Percentiles rank a stretch among this genome's conserved stretches.
phyloP scores from a whole-genome alignment of 2,797 vertebrate genomes.

The Epinephelus awoara region DNA sequence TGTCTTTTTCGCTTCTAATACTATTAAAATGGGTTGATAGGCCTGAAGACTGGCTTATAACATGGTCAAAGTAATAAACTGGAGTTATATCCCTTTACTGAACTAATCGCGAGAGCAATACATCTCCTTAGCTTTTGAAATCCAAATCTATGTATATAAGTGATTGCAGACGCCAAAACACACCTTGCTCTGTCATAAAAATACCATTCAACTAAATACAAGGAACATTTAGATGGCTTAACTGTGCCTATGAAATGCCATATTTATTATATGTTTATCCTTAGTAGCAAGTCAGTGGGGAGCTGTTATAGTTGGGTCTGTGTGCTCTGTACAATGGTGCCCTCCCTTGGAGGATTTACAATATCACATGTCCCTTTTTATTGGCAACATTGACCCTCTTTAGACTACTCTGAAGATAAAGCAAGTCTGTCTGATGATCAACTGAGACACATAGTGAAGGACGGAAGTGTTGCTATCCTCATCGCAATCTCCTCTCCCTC shows the following conservation, averaged over 20 bases:
- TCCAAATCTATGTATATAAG: background rate
- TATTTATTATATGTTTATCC: background rate
- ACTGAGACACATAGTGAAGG: too few relatives aligned
- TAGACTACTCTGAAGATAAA: background rate
- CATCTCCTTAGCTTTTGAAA: background rate
- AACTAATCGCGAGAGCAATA: background rate
- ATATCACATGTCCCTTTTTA: background rate
- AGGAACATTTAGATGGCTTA: too few relatives aligned
- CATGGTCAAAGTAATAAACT: background rate
- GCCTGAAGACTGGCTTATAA: background rate
- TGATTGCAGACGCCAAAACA: background rate
- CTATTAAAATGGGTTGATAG: background rate
- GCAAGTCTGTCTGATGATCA: background rate
- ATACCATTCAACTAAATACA: background rate
- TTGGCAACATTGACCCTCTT: background rate
- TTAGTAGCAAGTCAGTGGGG: background rate
- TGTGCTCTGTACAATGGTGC: conserved; percentile 44
- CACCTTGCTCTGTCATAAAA: background rate
- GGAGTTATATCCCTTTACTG: background rate
- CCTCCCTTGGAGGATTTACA: conserved; percentile 54
- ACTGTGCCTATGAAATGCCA: background rate
- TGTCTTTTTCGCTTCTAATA: background rate
- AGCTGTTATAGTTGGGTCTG: background rate
- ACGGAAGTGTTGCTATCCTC: background rate
- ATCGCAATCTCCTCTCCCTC: background rate